Base-by-base conservation (phyloP, 2,113 vertebrate genomes). In the Tauraco erythrolophus region DNA sequence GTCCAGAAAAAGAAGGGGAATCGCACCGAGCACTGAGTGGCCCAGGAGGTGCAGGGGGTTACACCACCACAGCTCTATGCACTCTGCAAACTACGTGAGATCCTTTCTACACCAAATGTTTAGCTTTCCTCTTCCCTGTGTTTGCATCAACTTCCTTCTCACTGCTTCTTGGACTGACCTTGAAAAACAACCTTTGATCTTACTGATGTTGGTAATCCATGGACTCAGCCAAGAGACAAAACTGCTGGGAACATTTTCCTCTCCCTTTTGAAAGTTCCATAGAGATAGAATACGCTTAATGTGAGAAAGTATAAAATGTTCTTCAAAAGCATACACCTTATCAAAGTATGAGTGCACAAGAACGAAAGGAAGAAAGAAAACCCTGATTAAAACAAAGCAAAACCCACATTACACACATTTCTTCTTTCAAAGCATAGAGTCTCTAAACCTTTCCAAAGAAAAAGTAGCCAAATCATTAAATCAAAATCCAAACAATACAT, bases 401-500 rank as follows among this genome's bases (percentile, higher is more conserved):
- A 84, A 3, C 17, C 17, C 23, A 62, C 19, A n/a, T 74, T 70
- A 37, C 28, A 48, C 6, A 25, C 1, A 18, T 81, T 80, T 57
- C 16, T 81, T 84, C 27, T 84, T 94, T 89, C 24, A 61, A 87
- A 87, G 31, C 9, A 35, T 43, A 50, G 14, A 45, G 19, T 35
- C 13, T 84, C 37, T 57, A 61, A 10, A 74, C 4, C 14, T 85
- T 81, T 84, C 7, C 9, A 81, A 45, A 84, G 27, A 65, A 77
- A 89, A 87, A 53, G 27, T 14, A 91, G 24, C 7, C 14, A 88
- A 62, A 71, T 35, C 19, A 27, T 66, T 53, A 43, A 78, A 80
- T 50, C 22, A 66, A 74, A 60, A 60, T 51, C 28, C 11, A 53
- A 91, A 77, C 16, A 46, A 54, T 0, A 0, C 3, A 8, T 66